These are phyloP conservation scores for Cottoperca gobio DNA, from an alignment of 2,797 vertebrate species.

Conservation along the genomic window DNA sequence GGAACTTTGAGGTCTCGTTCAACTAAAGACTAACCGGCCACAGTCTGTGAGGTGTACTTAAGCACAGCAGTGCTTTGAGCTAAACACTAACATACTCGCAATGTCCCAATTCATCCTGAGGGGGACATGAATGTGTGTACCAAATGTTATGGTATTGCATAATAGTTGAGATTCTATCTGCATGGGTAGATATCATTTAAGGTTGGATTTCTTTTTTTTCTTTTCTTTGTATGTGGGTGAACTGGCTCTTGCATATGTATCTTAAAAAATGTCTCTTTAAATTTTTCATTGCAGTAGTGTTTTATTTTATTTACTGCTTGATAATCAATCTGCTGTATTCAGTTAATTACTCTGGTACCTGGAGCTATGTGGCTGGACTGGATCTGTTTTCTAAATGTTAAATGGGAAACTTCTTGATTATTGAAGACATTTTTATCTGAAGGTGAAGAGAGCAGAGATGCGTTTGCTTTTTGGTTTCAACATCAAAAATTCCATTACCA, in stretches of 20 bases:
- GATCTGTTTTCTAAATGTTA: slow-evolving; percentile 17
- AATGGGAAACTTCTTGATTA: slow-evolving; percentile 15
- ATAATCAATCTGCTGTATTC: background rate
- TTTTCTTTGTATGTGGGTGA: background rate
- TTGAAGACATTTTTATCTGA: slow-evolving; percentile 13
- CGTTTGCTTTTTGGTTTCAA: slow-evolving; percentile 28
- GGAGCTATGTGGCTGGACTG: background rate
- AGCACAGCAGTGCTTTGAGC: no score
- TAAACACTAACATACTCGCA: no score
- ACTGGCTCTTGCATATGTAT: background rate
- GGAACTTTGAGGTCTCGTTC: background rate
- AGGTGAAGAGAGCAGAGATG: slow-evolving; percentile 2
- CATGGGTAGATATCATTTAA: background rate
- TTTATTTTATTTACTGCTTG: background rate
- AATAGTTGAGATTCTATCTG: background rate
- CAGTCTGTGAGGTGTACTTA: no score
- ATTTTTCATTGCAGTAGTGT: background rate
- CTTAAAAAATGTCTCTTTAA: background rate
- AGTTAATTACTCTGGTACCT: background rate
- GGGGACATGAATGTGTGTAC: background rate
- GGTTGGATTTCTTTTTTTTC: background rate
- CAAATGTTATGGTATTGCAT: background rate
- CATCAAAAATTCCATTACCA: slow-evolving; percentile 37
- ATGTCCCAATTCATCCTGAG: no score
- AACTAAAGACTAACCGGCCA: no score